These are phyloP conservation scores for Entomyzon cyanotis DNA, from an alignment of 2,113 vertebrate genomes.

Conservation along the genomic window DNA sequence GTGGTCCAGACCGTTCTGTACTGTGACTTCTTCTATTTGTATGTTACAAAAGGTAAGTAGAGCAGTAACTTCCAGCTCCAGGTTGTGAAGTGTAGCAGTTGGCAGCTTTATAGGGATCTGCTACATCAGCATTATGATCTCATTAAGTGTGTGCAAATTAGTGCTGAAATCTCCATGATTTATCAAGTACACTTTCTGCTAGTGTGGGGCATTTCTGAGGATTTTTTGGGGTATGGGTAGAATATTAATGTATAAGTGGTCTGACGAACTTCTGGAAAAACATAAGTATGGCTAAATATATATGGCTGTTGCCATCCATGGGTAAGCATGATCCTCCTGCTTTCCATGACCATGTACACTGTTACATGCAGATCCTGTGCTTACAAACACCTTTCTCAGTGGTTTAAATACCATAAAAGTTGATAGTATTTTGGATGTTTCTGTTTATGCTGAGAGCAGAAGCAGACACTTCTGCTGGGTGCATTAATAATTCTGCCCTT, in stretches of 20 bases:
- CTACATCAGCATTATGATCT: accelerated
- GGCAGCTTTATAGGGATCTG: background rate
- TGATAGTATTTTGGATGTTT: background rate
- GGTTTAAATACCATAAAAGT: background rate
- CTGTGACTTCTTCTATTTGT: conserved; percentile 99
- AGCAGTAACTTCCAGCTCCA: background rate
- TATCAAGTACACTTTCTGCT: background rate
- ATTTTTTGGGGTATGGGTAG: background rate
- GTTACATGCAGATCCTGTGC: background rate
- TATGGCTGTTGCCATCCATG: background rate
- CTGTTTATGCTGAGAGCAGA: background rate
- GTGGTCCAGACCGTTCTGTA: conserved; percentile 98
- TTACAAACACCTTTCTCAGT: background rate
- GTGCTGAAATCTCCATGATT: background rate
- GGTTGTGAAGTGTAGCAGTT: background rate
- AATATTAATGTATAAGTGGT: background rate
- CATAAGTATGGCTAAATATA: background rate
- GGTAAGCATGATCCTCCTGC: background rate
- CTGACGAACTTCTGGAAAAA: background rate
- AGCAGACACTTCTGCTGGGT: background rate
- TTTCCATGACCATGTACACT: background rate
- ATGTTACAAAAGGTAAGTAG: conserved; percentile 94
- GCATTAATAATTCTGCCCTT: background rate
- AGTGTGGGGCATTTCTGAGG: background rate
- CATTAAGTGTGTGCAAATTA: background rate